These are phyloP conservation scores for Himantopus leucocephalus DNA, from an alignment of 2,113 vertebrate genomes.

Conservation along the genomic window DNA sequence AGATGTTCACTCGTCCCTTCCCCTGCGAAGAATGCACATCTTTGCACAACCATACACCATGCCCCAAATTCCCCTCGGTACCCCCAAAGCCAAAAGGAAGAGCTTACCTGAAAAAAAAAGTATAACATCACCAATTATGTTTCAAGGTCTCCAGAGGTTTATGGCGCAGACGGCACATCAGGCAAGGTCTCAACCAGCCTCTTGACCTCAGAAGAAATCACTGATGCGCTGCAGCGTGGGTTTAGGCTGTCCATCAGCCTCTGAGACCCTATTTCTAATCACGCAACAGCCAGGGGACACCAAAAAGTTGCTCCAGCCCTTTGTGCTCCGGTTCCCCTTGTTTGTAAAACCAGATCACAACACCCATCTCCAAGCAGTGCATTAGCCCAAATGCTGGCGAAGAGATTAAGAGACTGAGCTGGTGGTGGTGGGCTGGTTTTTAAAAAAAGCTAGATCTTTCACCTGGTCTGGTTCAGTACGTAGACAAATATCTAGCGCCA, in stretches of 20 bases:
- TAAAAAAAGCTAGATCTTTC: background rate
- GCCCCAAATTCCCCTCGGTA: background rate
- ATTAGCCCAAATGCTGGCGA: accelerated
- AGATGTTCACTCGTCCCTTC: background rate
- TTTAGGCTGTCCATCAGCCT: background rate
- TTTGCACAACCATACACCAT: background rate
- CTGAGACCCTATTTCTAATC: background rate
- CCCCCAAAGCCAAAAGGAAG: background rate
- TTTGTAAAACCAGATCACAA: background rate
- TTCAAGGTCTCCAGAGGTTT: background rate
- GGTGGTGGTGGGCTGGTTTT: background rate
- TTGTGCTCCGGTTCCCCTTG: background rate
- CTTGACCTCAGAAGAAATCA: background rate
- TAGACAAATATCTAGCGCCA: background rate
- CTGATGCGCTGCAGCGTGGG: accelerated
- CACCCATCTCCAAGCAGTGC: accelerated
- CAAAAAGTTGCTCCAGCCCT: background rate
- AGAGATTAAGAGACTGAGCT: background rate
- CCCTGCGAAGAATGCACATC: background rate
- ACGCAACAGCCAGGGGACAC: accelerated
- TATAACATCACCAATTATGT: background rate
- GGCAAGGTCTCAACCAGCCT: background rate
- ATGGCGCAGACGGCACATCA: accelerated
- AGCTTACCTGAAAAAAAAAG: background rate
- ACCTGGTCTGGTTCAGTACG: background rate